phyloP scores from a whole-genome alignment of 2,113 vertebrate genomes.

The Clarias macrocephalus region DNA sequence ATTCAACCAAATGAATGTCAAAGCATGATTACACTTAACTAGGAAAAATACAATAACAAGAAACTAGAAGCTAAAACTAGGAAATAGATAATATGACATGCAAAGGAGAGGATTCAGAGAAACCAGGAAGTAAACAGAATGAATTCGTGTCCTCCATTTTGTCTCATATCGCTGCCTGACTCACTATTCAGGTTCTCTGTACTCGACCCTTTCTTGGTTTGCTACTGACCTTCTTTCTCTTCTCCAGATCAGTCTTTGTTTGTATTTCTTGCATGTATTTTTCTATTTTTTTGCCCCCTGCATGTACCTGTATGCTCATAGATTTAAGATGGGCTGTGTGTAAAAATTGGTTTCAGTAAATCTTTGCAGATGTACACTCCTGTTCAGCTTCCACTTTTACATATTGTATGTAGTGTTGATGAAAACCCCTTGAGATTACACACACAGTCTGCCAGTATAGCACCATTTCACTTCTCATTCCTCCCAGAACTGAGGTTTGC shows the following conservation, averaged over 20 bases:
- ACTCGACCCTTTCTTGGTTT: slow-evolving; percentile 4
- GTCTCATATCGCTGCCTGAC: neutral
- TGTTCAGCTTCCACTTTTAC: neutral
- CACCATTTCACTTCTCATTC: neutral
- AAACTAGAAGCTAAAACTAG: neutral
- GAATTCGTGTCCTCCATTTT: neutral
- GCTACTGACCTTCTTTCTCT: neutral
- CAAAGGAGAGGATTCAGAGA: neutral
- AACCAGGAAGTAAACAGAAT: neutral
- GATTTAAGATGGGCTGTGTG: neutral
- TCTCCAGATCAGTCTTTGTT: neutral
- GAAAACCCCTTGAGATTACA: neutral
- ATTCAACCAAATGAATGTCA: neutral
- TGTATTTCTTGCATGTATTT: neutral
- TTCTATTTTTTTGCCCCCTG: neutral
- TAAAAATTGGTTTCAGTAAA: neutral
- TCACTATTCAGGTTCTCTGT: neutral
- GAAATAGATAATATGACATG: neutral
- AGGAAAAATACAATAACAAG: neutral
- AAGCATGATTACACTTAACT: neutral
- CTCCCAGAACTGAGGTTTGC: neutral
- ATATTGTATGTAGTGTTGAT: neutral
- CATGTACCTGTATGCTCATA: neutral
- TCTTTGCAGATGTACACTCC: neutral
- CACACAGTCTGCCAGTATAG: neutral